These are phyloP conservation scores for Dasysyrphus albostriatus DNA, from an alignment of 2,888 invertebrate species.

Conservation along the genomic window DNA sequence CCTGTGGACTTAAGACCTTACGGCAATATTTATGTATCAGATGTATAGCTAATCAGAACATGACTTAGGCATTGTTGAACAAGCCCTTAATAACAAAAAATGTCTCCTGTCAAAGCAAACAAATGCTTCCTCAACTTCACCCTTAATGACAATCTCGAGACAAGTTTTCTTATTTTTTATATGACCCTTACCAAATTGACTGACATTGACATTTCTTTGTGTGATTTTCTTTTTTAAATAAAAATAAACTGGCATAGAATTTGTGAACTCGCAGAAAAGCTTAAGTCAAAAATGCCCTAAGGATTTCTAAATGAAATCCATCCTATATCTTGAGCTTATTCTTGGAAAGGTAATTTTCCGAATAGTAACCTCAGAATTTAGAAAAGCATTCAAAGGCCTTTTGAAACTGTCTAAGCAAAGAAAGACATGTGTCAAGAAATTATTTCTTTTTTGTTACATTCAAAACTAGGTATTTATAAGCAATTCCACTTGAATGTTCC, in stretches of 20 bases:
- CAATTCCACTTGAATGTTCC: constrained; percentile 18
- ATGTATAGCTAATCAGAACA: too few relatives aligned
- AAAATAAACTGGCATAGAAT: neutral
- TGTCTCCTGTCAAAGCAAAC: neutral
- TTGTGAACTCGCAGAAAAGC: neutral
- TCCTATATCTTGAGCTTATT: neutral
- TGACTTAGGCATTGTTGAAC: too few relatives aligned
- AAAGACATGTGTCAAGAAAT: constrained; percentile 26
- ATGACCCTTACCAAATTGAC: neutral
- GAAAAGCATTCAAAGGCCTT: neutral
- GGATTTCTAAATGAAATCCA: neutral
- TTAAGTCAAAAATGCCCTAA: neutral
- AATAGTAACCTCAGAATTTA: neutral
- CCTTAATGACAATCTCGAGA: neutral
- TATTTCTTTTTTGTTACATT: neutral
- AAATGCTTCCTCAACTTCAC: neutral
- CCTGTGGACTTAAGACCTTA: too few relatives aligned
- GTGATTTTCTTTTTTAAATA: neutral
- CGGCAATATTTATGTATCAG: too few relatives aligned
- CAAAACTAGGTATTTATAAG: constrained; percentile 22
- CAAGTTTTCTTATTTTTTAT: neutral
- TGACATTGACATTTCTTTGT: neutral
- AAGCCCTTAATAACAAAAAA: neutral
- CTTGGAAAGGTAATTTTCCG: neutral
- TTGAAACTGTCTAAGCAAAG: constrained; percentile 1